These are phyloP conservation scores for Callorhinus ursinus DNA, from an alignment of 2,113 vertebrate species.

Conservation along the genomic window DNA sequence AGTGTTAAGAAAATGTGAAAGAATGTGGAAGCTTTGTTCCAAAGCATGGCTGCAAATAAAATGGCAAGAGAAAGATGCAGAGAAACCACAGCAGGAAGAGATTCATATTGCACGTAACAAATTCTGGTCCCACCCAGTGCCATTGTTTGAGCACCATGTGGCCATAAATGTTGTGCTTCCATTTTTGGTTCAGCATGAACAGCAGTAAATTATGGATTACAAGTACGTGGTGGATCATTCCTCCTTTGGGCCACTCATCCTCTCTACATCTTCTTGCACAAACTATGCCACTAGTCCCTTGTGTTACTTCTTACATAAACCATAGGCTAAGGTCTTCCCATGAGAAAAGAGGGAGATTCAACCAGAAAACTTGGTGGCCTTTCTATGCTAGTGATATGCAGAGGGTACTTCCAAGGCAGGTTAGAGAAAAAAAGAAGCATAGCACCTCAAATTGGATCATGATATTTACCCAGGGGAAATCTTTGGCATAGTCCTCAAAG, in stretches of 20 bases:
- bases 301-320: neutral
- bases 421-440: neutral
- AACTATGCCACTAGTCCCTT: rapidly evolving
- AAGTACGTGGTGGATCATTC: rapidly evolving
- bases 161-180: rapidly evolving
- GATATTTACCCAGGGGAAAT: neutral
- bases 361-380: neutral
- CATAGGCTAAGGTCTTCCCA: neutral
- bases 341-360: neutral
- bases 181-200: neutral
- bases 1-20: slow-evolving; percentile 39
- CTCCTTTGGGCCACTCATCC: too few relatives aligned
- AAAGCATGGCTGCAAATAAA: slow-evolving; percentile 39
- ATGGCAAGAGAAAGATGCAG: neutral
- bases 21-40: slow-evolving; percentile 8
- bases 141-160: neutral
- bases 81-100: slow-evolving; percentile 15
- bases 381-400: neutral
- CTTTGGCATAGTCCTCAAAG: neutral
- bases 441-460: too few relatives aligned
- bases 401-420: neutral
- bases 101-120: neutral
- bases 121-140: neutral
- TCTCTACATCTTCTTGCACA: neutral
- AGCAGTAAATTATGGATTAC: neutral